phyloP scores from a whole-genome alignment of 2,797 vertebrate genomes.

The Acrocephalus scirpaceus region DNA sequence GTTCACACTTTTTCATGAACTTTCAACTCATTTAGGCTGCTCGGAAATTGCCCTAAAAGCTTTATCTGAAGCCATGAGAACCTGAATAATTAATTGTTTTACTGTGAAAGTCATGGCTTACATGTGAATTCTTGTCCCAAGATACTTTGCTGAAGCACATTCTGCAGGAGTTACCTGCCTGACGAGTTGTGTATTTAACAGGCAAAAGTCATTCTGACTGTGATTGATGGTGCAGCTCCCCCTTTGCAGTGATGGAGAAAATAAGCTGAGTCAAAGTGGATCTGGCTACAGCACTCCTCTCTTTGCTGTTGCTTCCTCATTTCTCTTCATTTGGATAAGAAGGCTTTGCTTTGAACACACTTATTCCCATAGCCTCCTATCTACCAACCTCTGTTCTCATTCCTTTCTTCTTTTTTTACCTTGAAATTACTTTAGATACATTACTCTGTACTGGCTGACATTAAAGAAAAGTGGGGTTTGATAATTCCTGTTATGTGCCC shows the following conservation, averaged over 20 bases:
- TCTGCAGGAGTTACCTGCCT: slow-evolving; percentile 44
- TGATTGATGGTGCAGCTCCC: slow-evolving; percentile 66
- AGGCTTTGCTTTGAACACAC: slow-evolving; percentile 54
- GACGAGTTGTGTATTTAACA: slow-evolving; percentile 60
- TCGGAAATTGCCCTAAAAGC: slow-evolving; percentile 25
- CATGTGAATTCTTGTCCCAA: slow-evolving; percentile 24
- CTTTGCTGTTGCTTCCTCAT: slow-evolving; percentile 52
- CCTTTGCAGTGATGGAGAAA: slow-evolving; percentile 63
- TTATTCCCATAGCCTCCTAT: slow-evolving; percentile 63
- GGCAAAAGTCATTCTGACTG: slow-evolving; percentile 53
- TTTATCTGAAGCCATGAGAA: neutral
- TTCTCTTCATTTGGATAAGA: slow-evolving; percentile 72
- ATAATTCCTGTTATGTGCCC: neutral
- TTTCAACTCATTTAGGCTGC: neutral
- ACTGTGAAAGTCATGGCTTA: slow-evolving; percentile 21
- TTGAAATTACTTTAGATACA: slow-evolving; percentile 58
- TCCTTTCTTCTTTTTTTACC: slow-evolving; percentile 64
- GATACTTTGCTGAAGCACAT: slow-evolving; percentile 25
- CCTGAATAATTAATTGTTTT: slow-evolving; percentile 19
- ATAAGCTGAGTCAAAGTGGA: slow-evolving; percentile 62
- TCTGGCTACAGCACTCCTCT: slow-evolving; percentile 21
- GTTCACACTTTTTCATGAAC: slow-evolving; percentile 3
- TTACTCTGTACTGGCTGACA: neutral
- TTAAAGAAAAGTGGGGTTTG: neutral
- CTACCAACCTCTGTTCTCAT: slow-evolving; percentile 61